Evolutionary conservation across 2,888 invertebrate species (phyloP).

Genomic region (Mesorhabditis belari): DNA sequence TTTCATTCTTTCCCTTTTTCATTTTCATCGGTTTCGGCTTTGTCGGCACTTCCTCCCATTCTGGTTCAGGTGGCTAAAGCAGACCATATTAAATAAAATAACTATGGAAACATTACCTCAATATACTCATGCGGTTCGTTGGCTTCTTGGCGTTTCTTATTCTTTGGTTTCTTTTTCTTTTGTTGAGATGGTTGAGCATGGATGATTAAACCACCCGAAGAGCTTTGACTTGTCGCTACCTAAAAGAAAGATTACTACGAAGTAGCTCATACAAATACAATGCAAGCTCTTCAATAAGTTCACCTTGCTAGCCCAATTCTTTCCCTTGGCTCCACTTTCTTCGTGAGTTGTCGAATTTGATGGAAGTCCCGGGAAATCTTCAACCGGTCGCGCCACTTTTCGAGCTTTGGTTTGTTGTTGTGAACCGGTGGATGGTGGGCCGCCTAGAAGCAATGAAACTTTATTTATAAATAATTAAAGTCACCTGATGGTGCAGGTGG

Average conservation of each 20-base stretch:
- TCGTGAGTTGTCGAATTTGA: slow-evolving; percentile 1
- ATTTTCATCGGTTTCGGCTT: slow-evolving; percentile 1
- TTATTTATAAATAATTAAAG: too few species aligned
- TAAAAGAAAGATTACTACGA: too few species aligned
- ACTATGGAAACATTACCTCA: not conserved
- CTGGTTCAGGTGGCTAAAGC: slow-evolving; percentile 1
- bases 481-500: too few species aligned
- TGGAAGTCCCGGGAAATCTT: slow-evolving; percentile 10
- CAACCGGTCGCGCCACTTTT: too few species aligned
- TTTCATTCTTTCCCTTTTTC: not conserved
- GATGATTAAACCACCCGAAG: not conserved
- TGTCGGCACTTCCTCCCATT: slow-evolving; percentile 9
- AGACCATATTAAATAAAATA: not conserved
- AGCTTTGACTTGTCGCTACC: too few species aligned
- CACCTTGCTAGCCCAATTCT: too few species aligned
- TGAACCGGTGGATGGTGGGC: too few species aligned
- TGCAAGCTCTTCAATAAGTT: too few species aligned
- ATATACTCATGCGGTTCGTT: slow-evolving; percentile 5
- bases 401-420: too few species aligned
- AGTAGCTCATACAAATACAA: too few species aligned
- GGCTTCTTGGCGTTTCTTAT: slow-evolving; percentile 4
- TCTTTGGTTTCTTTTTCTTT: slow-evolving; percentile 9
- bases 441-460: too few species aligned
- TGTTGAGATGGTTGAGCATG: not conserved
- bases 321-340: slow-evolving; percentile 1